A percentile compares a stretch with the other conserved stretches of the same genome.
Evolutionary conservation across 2,113 vertebrate genomes (phyloP).

Genomic region (Lates calcarifer): DNA sequence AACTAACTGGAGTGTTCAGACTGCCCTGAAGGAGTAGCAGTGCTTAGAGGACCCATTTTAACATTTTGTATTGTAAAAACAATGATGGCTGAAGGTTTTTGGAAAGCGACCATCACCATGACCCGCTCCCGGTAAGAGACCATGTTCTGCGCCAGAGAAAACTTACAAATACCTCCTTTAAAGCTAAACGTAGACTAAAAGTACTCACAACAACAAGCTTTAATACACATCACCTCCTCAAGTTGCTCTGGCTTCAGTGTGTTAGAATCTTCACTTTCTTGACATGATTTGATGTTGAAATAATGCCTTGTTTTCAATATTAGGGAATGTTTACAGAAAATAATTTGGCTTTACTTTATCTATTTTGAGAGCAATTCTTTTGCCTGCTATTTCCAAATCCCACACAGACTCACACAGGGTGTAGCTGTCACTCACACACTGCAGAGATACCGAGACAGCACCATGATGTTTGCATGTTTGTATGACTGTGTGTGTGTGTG

Average conservation of each 20-base stretch:
- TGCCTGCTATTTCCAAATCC: not conserved
- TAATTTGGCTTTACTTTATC: not conserved
- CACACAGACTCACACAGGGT: not conserved
- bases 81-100: no score
- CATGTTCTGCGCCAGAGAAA: no score
- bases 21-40: no score
- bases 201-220: not conserved
- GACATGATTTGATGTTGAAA: not conserved
- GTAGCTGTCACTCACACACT: constrained; percentile 39
- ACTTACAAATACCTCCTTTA: no score
- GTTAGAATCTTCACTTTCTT: not conserved
- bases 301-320: not conserved
- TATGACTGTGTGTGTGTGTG: not conserved
- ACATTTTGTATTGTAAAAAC: no score
- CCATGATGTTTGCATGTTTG: constrained; percentile 8
- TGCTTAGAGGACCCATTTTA: no score
- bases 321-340: not conserved
- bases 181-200: not conserved
- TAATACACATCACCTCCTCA: not conserved
- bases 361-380: constrained; percentile 4
- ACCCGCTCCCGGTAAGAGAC: no score
- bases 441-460: not conserved
- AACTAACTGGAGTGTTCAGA: no score
- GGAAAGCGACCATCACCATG: no score
- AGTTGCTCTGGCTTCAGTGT: not conserved